phyloP scores from a whole-genome alignment of 2,797 vertebrate species.

The Myiotriccus ornatus region DNA sequence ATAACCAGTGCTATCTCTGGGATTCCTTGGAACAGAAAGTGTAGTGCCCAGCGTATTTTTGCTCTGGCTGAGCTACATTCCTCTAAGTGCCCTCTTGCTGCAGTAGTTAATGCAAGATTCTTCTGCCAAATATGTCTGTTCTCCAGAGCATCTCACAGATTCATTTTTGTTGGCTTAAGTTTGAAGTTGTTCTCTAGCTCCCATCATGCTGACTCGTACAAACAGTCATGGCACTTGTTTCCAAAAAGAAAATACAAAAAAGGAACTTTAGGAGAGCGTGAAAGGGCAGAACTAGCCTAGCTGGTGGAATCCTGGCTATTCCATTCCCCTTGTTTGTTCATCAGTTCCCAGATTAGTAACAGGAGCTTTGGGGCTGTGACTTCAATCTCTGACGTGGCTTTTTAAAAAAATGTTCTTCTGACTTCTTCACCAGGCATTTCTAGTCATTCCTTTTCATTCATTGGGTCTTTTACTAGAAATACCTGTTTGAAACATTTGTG shows the following conservation, averaged over 20 bases:
- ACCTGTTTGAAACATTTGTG: background rate
- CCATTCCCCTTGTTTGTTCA: background rate
- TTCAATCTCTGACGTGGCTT: background rate
- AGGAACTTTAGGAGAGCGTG: background rate
- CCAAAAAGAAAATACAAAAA: background rate
- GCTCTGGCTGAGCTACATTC: background rate
- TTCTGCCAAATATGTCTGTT: background rate
- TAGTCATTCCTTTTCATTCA: background rate
- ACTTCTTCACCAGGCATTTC: background rate
- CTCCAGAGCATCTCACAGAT: background rate
- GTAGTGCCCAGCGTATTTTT: background rate
- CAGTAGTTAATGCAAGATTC: background rate
- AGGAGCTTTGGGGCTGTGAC: background rate
- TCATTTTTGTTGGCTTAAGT: background rate
- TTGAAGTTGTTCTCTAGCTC: background rate
- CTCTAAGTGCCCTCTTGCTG: background rate
- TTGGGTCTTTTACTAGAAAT: background rate
- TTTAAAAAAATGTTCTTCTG: background rate
- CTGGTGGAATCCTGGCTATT: background rate
- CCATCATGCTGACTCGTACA: background rate
- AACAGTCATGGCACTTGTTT: background rate
- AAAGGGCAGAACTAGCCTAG: background rate
- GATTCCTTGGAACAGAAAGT: background rate
- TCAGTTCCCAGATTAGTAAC: background rate
- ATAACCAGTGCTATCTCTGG: background rate